Evolutionary conservation across 2,797 vertebrate species (phyloP), one percentile per base, ranked within the genome.

Genomic region (Botia almorhae): DNA sequence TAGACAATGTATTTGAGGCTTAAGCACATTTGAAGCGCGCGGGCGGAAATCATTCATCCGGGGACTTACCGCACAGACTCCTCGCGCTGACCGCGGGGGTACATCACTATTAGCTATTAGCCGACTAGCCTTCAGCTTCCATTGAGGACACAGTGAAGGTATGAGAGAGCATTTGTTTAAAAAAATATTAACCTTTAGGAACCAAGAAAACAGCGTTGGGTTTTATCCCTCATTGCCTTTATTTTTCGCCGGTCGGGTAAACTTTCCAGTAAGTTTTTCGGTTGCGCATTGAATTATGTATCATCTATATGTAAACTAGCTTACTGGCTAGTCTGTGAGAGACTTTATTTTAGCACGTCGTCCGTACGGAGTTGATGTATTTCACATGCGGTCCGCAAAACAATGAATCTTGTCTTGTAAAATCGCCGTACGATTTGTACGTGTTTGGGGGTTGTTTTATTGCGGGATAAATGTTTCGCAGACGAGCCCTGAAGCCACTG

Each of bases 21-120:
- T 26, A 26, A 26, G 23, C 23, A 26, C 23, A 26, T 26, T 26
- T 26, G 23, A 26, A 26, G 23, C 23, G 23, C 23, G 23, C 23
- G 23, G 23, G 23, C 23, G 23, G 61, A 64, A 7, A 36, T n/a
- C 64, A 36, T 19, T 73, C 70, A 80, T 80, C 78, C 78, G 78
- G 78, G 78, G 58, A 26, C 16, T 67, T 17, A 2, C 12, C 71
- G 84, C 69, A 85, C 86, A 82, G 87, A 80, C 63, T 33, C 60
- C 56, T 58, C 21, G 56, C 58, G 77, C 77, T 63, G 46, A 72
- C 69, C 48, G 60, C 48, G 77, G 69, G 69, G 56, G 67, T 67
- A 56, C 79, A 83, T 85, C 58, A 26, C 21, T 74, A 53, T 63
- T 70, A 72, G 77, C 69, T 2, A 64, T 76, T 75, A 81, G 73